Conservation (phyloP, 2,888 invertebrate species). For the Colletes collaris region DNA sequence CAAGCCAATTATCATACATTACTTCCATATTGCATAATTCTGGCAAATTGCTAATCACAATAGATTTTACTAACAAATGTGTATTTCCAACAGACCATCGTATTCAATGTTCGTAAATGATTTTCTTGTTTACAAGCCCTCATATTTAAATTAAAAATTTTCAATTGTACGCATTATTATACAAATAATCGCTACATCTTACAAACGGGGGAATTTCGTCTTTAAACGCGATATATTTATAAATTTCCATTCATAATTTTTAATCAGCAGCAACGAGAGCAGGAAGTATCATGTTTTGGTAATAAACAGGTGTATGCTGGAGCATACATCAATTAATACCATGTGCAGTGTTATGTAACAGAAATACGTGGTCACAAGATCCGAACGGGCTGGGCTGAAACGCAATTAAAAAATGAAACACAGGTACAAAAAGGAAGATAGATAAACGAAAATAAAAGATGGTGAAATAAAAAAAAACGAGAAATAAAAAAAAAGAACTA, state of each 20-base stretch:
- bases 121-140: neutral
- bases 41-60: conserved; percentile 21
- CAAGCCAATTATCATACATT: conserved; percentile 53
- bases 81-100: conserved; percentile 8
- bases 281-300: conserved; percentile 41
- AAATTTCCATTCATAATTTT: neutral
- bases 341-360: conserved; percentile 63
- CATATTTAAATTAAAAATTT: no score
- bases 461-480: neutral
- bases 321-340: conserved; percentile 55
- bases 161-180: neutral
- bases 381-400: conserved; percentile 41
- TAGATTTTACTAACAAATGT: conserved; percentile 3
- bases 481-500: neutral
- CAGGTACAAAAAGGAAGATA: conserved; percentile 13
- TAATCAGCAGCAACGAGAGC: neutral
- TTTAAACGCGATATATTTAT: neutral
- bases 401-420: conserved; percentile 31
- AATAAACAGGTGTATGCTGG: conserved; percentile 41
- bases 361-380: conserved; percentile 62
- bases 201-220: neutral
- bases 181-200: neutral
- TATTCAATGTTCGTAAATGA: neutral
- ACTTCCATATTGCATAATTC: conserved; percentile 49
- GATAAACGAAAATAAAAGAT: conserved; percentile 17